Evolutionary conservation across 1,140 invertebrate genomes (phyloP).

Genomic region (Hydropsyche tenuis): DNA sequence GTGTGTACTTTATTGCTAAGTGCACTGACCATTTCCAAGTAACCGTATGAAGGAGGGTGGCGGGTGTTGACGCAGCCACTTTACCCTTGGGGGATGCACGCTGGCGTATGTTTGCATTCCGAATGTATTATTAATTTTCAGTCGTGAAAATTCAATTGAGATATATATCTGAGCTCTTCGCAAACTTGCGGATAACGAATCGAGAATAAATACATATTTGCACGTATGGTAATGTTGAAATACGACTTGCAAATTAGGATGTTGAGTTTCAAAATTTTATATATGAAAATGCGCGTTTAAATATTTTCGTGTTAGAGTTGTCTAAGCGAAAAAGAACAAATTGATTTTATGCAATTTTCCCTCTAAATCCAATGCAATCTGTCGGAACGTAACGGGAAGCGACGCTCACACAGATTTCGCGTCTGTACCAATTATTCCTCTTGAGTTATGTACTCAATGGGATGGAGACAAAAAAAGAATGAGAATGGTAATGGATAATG

Average conservation of each 20-base stretch:
- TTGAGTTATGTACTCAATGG: constrained; percentile 33
- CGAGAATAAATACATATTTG: too few species aligned
- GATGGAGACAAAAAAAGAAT: constrained; percentile 41
- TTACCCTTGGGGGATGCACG: constrained; percentile 29
- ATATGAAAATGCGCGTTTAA: too few species aligned
- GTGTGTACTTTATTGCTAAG: constrained; percentile 41
- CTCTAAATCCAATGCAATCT: constrained; percentile 25
- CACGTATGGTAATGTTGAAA: too few species aligned
- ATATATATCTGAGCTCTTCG: constrained; percentile 30
- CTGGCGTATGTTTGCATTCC: constrained; percentile 45
- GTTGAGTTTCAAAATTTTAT: too few species aligned
- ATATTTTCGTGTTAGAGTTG: too few species aligned
- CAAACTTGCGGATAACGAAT: constrained; percentile 8
- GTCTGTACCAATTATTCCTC: constrained; percentile 48
- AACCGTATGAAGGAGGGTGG: constrained; percentile 20
- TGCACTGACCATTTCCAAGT: constrained; percentile 46
- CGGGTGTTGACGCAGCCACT: constrained; percentile 47
- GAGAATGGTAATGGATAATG: constrained; percentile 49
- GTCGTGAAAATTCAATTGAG: constrained; percentile 49
- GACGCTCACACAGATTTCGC: constrained; percentile 39
- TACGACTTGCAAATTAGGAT: too few species aligned
- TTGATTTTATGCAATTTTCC: constrained; percentile 18
- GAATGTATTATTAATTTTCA: constrained; percentile 50
- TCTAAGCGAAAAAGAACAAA: constrained; percentile 7
- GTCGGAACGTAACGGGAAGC: not conserved